Conservation (phyloP, 2,888 invertebrate genomes). For the Abrostola tripartita region DNA sequence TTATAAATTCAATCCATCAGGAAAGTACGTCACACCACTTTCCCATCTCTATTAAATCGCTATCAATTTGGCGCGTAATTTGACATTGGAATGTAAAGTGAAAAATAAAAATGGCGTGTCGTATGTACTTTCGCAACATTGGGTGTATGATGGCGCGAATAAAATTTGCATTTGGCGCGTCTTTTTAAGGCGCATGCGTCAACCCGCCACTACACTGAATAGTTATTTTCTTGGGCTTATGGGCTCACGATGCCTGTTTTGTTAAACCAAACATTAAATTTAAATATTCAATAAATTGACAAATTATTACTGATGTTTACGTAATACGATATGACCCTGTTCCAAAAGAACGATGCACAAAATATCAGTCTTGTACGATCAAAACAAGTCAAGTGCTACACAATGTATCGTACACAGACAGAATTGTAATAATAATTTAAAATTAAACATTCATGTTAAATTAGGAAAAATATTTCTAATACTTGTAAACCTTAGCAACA, state of each 20-base stretch:
- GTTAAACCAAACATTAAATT: not conserved
- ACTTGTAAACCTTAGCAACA: slow-evolving; percentile 38
- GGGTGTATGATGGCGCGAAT: not conserved
- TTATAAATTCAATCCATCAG: not conserved
- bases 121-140: slow-evolving; percentile 8
- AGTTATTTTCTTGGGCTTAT: not conserved
- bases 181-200: not conserved
- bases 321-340: slow-evolving; percentile 55
- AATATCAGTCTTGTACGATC: slow-evolving; percentile 65
- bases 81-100: slow-evolving; percentile 20
- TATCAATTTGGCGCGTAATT: slow-evolving; percentile 18
- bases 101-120: not conserved
- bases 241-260: not conserved
- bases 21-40: slow-evolving; percentile 14
- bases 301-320: slow-evolving; percentile 56
- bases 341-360: slow-evolving; percentile 50
- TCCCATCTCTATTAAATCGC: not conserved
- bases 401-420: slow-evolving; percentile 1
- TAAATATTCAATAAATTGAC: slow-evolving; percentile 39
- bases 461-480: slow-evolving; percentile 27
- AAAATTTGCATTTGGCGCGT: not conserved
- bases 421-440: slow-evolving; percentile 8
- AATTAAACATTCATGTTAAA: slow-evolving; percentile 9
- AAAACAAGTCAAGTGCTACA: slow-evolving; percentile 34
- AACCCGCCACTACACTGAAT: not conserved